Conservation (phyloP, 2,113 vertebrate genomes). For the Neodon shergylaensis region DNA sequence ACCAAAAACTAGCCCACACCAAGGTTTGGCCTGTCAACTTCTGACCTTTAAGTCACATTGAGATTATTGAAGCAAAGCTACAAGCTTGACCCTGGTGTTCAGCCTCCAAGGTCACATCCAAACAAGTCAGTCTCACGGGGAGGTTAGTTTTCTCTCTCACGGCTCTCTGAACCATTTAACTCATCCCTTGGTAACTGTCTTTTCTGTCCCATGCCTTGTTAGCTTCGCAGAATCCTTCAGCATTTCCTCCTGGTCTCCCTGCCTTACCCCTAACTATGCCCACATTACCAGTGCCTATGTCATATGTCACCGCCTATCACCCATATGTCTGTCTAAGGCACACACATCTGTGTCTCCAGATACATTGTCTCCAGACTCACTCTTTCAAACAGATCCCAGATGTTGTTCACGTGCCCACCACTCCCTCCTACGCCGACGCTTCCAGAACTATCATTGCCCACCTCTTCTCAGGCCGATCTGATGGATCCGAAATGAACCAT, state of each 20-base stretch:
- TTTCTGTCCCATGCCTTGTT: not conserved
- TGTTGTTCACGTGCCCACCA: not conserved
- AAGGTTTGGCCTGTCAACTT: not conserved
- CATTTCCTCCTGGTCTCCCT: not conserved
- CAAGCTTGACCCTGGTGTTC: not conserved
- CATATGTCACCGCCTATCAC: not conserved
- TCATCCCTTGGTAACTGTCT: not conserved
- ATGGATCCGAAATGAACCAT: not conserved
- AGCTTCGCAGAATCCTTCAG: not conserved
- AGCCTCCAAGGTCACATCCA: not conserved
- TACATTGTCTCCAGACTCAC: not conserved
- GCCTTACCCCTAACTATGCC: fast-evolving
- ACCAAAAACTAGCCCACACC: not conserved
- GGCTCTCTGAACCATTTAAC: not conserved
- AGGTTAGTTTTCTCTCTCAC: too few relatives aligned
- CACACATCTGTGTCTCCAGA: not conserved
- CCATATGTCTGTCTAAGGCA: not conserved
- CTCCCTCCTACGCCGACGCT: not conserved
- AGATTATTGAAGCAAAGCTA: not conserved
- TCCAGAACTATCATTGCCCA: not conserved
- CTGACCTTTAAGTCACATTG: not conserved
- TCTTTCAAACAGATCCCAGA: not conserved
- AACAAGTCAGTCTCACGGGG: not conserved
- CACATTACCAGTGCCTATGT: not conserved
- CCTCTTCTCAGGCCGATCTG: not conserved